phyloP scores from a whole-genome alignment of 2,113 vertebrate species.

The Telmatochromis brichardi region DNA sequence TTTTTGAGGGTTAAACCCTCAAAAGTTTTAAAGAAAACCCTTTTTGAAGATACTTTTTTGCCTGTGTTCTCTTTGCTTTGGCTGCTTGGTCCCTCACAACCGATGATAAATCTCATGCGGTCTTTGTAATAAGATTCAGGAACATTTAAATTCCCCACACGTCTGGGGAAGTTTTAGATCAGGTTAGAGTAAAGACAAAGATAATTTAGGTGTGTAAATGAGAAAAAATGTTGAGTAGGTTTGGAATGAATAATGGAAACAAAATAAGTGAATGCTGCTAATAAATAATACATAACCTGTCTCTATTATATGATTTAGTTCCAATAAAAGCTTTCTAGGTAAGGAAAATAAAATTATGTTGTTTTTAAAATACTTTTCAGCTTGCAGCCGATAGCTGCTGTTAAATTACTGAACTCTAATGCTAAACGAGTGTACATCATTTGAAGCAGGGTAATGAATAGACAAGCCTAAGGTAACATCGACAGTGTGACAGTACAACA shows the following conservation, averaged over 20 bases:
- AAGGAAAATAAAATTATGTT: not conserved
- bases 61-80: rapidly evolving
- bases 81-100: not conserved
- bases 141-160: not conserved
- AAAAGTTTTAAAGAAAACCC: not conserved
- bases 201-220: not conserved
- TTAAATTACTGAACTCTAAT: not conserved
- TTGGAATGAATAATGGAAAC: not conserved
- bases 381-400: not conserved
- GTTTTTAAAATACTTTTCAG: not conserved
- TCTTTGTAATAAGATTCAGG: not conserved
- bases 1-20: not conserved
- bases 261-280: not conserved
- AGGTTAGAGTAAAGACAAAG: not conserved
- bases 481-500: slow-evolving; percentile 1
- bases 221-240: not conserved
- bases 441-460: not conserved
- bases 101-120: not conserved
- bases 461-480: not conserved
- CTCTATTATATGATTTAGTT: not conserved
- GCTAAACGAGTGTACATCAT: not conserved
- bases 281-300: not conserved
- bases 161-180: not conserved
- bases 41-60: not conserved
- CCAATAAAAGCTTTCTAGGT: not conserved